phyloP scores from a whole-genome alignment of 1,140 invertebrate genomes.

The Drosophila takahashii region DNA sequence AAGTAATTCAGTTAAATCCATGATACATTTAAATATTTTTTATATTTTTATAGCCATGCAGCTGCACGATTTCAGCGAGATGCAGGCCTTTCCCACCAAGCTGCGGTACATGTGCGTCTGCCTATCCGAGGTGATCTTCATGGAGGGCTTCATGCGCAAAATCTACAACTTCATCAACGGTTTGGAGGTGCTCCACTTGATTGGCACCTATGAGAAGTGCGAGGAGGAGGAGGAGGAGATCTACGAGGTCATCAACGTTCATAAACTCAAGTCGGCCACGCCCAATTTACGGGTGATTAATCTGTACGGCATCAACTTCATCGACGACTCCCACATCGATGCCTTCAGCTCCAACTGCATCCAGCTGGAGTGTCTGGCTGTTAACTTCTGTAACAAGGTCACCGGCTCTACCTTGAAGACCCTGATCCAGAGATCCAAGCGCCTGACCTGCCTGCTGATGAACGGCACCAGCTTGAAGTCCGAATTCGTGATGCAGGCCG shows the following conservation, averaged over 20 bases:
- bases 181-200: conserved; percentile 98
- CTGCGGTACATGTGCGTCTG: conserved; percentile 98
- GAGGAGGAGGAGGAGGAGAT: conserved; percentile 99
- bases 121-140: conserved; percentile 99
- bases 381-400: conserved; percentile 98
- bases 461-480: conserved; percentile 97
- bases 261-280: conserved; percentile 98
- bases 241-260: conserved; percentile 99
- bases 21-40: background rate
- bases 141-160: conserved; percentile 99
- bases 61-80: conserved; percentile 99
- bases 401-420: conserved; percentile 98
- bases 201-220: conserved; percentile 99
- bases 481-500: conserved; percentile 96
- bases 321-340: conserved; percentile 99
- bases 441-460: conserved; percentile 96
- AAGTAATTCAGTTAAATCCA: background rate
- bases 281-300: conserved; percentile 98
- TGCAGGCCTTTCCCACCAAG: conserved; percentile 99
- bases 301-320: conserved; percentile 98
- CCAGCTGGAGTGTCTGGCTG: conserved; percentile 97
- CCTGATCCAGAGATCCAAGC: conserved; percentile 96
- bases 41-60: conserved; percentile 92
- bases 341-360: conserved; percentile 98
- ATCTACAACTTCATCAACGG: conserved; percentile 99